These are phyloP conservation scores for Caerostris darwini DNA, from an alignment of 1,140 invertebrate species.

Conservation along the genomic window DNA sequence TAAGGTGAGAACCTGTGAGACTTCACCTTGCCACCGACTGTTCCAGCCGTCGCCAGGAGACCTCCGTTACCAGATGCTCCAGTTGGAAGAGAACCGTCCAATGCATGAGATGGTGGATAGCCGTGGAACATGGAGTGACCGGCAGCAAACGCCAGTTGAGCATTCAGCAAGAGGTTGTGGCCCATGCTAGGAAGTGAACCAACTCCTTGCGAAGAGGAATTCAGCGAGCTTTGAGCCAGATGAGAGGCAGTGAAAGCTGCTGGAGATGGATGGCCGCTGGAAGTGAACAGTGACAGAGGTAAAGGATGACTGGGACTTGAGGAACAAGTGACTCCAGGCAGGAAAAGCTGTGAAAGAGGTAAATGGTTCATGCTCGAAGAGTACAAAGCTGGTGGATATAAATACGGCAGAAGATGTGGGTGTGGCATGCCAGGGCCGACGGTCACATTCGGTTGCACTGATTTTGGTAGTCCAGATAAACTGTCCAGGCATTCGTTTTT, in stretches of 20 bases:
- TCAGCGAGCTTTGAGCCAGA: conserved; percentile 80
- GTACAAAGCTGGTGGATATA: conserved; percentile 92
- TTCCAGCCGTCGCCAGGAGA: conserved; percentile 40
- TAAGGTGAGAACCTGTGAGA: conserved; percentile 92
- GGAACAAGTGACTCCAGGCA: conserved; percentile 82
- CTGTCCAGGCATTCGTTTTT: conserved; percentile 49
- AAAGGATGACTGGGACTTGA: conserved; percentile 78
- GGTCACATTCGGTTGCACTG: conserved; percentile 79
- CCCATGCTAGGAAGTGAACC: conserved; percentile 84
- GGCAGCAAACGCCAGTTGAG: conserved; percentile 89
- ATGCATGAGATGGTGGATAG: conserved; percentile 80
- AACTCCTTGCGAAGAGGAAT: conserved; percentile 80
- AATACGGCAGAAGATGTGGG: conserved; percentile 88
- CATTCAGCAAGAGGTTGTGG: conserved; percentile 90
- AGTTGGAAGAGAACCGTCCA: background rate
- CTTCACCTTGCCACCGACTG: conserved; percentile 82
- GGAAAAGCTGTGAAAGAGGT: conserved; percentile 85
- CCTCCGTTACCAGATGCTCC: conserved; percentile 80
- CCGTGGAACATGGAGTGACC: conserved; percentile 89
- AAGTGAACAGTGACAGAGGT: conserved; percentile 78
- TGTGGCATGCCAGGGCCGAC: conserved; percentile 93
- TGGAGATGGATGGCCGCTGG: conserved; percentile 71
- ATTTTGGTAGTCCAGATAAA: conserved; percentile 53
- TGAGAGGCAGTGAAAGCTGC: conserved; percentile 79
- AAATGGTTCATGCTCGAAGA: conserved; percentile 81